Evolutionary conservation across 2,797 vertebrate species (phyloP).

Genomic region (Sciurus vulgaris): DNA sequence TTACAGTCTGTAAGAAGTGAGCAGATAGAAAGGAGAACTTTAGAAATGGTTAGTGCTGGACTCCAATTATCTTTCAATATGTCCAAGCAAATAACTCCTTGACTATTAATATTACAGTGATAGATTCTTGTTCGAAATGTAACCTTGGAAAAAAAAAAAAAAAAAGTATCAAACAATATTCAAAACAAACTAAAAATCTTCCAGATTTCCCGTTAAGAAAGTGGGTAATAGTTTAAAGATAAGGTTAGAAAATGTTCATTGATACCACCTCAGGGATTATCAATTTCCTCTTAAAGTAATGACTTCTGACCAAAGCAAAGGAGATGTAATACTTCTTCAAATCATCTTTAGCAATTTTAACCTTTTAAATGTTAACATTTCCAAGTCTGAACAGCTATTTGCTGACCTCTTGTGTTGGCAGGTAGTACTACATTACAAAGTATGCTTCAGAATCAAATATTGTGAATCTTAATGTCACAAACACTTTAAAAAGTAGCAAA

Average conservation of each 20-base stretch:
- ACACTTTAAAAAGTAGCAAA: background rate
- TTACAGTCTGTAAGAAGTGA: conserved; percentile 98
- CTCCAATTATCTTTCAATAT: conserved; percentile 94
- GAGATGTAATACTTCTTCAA: background rate
- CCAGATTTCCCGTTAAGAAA: background rate
- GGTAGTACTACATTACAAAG: conserved; percentile 70
- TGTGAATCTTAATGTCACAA: background rate
- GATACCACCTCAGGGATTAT: background rate
- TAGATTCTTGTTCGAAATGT: conserved; percentile 95
- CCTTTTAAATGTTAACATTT: conserved; percentile 20
- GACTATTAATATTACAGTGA: conserved; percentile 96
- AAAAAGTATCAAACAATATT: background rate
- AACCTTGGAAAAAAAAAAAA: conserved; percentile 83
- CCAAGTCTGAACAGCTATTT: conserved; percentile 37
- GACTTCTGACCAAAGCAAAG: background rate
- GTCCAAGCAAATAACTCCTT: conserved; percentile 95
- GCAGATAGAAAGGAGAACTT: conserved; percentile 97
- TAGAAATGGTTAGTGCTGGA: conserved; percentile 96
- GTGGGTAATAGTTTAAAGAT: background rate
- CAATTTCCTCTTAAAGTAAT: background rate
- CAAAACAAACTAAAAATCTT: background rate
- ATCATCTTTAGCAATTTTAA: conserved; percentile 23
- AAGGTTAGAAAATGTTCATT: background rate
- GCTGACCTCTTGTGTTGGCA: conserved; percentile 84
- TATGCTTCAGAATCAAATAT: background rate